Evolutionary conservation across 2,113 vertebrate genomes (phyloP).

Genomic region (Apteryx mantelli): DNA sequence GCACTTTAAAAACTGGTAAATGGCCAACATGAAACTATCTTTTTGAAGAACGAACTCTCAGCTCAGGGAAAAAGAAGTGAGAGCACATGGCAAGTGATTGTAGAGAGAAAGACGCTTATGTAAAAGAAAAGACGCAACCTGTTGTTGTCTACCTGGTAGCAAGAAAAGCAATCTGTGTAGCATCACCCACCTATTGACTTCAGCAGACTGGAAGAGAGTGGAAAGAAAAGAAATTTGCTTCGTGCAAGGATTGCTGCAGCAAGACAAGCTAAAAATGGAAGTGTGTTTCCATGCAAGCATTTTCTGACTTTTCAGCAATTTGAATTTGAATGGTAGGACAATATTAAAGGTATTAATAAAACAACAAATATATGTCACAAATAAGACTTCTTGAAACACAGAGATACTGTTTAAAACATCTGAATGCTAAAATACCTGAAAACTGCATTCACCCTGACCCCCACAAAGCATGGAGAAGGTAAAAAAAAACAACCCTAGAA

Average conservation of each 20-base stretch:
- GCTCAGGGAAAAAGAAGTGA: not conserved
- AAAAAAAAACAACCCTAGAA: not conserved
- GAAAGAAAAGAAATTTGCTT: not conserved
- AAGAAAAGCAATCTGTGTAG: not conserved
- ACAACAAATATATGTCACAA: not conserved
- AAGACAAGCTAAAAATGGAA: not conserved
- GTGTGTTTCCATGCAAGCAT: not conserved
- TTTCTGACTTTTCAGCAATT: not conserved
- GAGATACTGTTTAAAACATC: not conserved
- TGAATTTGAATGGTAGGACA: not conserved
- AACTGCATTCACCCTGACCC: not conserved
- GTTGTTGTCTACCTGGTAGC: not conserved
- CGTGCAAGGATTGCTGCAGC: not conserved
- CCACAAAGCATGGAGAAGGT: not conserved
- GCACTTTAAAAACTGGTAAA: not conserved
- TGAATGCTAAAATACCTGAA: not conserved
- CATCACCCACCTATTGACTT: not conserved
- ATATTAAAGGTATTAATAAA: not conserved
- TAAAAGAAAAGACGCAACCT: not conserved
- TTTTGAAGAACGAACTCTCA: not conserved
- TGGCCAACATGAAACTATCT: not conserved
- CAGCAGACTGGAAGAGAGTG: not conserved
- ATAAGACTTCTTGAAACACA: not conserved
- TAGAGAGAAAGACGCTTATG: not conserved
- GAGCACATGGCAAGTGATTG: rapidly evolving